Evolutionary conservation across 2,113 vertebrate genomes (phyloP), one percentile per base, ranked within the genome.

Genomic region (Ciconia boyciana): DNA sequence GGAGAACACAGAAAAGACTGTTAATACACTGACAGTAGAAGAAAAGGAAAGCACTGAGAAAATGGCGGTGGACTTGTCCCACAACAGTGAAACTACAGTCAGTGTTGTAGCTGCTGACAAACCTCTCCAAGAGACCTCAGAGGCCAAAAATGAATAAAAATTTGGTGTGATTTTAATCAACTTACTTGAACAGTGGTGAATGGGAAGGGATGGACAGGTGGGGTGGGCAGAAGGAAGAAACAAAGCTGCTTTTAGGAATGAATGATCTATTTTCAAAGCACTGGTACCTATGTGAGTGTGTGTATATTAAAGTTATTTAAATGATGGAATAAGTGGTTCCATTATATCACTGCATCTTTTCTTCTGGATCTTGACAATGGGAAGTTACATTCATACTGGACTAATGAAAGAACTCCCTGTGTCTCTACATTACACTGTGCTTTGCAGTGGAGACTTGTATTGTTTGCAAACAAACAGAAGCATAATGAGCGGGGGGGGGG

Each of bases 251-350:
- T 98, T 98, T 98, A 98, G 96, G 95, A 98, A 97, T 96, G 94
- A 98, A 98, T 97, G 95, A 97, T 97, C 94, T 97, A 96, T 98
- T 98, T 98, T 97, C 97, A 97, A 98, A 98, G 96, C 97, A 97
- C 97, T 98, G 97, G 97, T 97, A 98, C 96, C 97, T 97, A 94
- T 97, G 92, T 97, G 97, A 96, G 91, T 96, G 96, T 97, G 95
- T 98, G 95, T 97, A 97, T 97, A 97, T 97, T 98, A 98, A 98
- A 97, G 90, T 97, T 98, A 98, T 98, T 98, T 98, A 98, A 98
- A 97, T 94, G 93, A 97, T 95, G 95, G 96, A 94, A 96, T 94
- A 96, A 96, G 95, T 97, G 97, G 81, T 97, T 97, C 95, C 94
- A 96, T 96, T 92, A 97, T 94, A 97, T 98, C 97, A 95, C 96